Evolutionary conservation across 2,888 invertebrate genomes (phyloP).

Genomic region (Operophtera brumata): DNA sequence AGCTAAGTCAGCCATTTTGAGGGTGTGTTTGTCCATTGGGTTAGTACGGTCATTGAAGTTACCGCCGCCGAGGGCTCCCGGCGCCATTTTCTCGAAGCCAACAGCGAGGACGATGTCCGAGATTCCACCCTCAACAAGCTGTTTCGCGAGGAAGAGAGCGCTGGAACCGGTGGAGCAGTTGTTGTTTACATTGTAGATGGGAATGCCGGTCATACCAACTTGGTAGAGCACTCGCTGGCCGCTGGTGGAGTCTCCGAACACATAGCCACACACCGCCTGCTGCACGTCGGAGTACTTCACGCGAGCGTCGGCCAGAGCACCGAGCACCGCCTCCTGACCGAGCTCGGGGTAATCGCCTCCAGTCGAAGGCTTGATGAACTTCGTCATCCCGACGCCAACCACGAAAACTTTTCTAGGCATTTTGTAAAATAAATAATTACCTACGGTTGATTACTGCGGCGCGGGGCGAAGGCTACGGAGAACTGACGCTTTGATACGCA

Average conservation of each 20-base stretch:
- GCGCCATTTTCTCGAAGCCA: slow-evolving; percentile 99
- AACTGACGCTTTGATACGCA: slow-evolving; percentile 33
- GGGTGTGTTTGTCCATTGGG: slow-evolving; percentile 93
- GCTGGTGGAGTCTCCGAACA: slow-evolving; percentile 96
- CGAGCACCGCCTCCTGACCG: slow-evolving; percentile 94
- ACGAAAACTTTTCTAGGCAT: slow-evolving; percentile 88
- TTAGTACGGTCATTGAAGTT: slow-evolving; percentile 91
- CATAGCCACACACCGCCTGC: slow-evolving; percentile 95
- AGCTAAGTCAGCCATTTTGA: slow-evolving; percentile 89
- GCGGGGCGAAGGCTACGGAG: slow-evolving; percentile 49
- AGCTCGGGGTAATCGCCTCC: slow-evolving; percentile 96
- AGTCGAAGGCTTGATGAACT: slow-evolving; percentile 97
- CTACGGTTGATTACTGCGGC: slow-evolving; percentile 49
- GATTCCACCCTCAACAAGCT: slow-evolving; percentile 93
- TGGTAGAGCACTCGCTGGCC: slow-evolving; percentile 97
- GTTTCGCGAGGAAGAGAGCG: slow-evolving; percentile 94
- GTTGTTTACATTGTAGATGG: slow-evolving; percentile 98
- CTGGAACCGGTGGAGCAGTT: slow-evolving; percentile 98
- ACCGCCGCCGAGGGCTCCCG: slow-evolving; percentile 89
- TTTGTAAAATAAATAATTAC: slow-evolving; percentile 60
- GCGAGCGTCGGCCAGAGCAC: slow-evolving; percentile 92
- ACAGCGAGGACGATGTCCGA: slow-evolving; percentile 94
- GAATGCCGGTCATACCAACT: slow-evolving; percentile 97
- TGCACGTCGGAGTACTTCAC: slow-evolving; percentile 88
- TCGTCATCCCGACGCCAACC: slow-evolving; percentile 98